These are phyloP conservation scores for Pogonocherus hispidulus DNA, from an alignment of 2,888 invertebrate species.

Conservation along the genomic window DNA sequence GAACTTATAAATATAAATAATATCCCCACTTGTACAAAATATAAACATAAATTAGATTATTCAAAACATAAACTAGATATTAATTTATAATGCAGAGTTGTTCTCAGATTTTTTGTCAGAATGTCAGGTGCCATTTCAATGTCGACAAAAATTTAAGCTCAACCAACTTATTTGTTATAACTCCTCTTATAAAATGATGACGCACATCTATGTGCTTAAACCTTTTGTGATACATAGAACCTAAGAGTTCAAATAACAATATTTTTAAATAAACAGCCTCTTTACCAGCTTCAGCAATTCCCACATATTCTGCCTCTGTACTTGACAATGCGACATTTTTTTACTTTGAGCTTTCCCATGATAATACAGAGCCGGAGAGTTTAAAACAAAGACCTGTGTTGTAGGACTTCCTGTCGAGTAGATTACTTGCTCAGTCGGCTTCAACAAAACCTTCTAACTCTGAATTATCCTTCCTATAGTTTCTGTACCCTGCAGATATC, in stretches of 20 bases:
- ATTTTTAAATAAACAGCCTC: background rate
- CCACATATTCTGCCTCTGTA: background rate
- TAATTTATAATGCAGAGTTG: too few species aligned
- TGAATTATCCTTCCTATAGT: background rate
- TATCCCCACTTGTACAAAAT: background rate
- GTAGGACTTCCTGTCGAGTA: background rate
- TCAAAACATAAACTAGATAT: too few species aligned
- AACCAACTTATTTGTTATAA: background rate
- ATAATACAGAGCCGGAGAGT: background rate
- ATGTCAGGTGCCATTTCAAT: too few species aligned
- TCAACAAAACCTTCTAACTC: conserved; percentile 21
- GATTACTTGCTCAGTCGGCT: conserved; percentile 14
- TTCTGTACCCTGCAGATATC: background rate
- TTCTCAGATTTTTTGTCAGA: too few species aligned
- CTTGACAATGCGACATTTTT: background rate
- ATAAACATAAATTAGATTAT: background rate
- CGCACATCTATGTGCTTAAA: background rate
- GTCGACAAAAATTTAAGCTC: background rate
- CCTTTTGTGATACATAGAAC: background rate
- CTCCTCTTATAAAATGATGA: background rate
- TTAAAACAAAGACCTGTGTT: too few species aligned
- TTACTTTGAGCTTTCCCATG: background rate
- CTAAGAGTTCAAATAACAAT: background rate
- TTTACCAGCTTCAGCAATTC: background rate
- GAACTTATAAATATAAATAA: too few species aligned